phyloP scores from a whole-genome alignment of 2,113 vertebrate species.

The Brachirus orientalis region DNA sequence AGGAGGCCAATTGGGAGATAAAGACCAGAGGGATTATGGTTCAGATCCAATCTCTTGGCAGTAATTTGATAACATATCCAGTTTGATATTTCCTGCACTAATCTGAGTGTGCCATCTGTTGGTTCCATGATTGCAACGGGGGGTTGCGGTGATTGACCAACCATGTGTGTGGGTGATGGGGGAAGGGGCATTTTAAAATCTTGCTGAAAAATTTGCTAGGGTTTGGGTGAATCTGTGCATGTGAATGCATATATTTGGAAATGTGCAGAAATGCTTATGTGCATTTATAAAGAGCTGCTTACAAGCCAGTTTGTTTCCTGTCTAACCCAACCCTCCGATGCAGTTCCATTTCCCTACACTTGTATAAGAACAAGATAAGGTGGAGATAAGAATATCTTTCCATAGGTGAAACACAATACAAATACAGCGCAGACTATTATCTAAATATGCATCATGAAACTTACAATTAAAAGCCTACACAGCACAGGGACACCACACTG shows the following conservation, averaged over 20 bases:
- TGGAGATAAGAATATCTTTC: slow-evolving; percentile 42
- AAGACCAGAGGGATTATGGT: slow-evolving; percentile 58
- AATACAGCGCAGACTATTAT: slow-evolving; percentile 48
- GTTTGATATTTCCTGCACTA: slow-evolving; percentile 75
- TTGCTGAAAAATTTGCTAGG: slow-evolving; percentile 23
- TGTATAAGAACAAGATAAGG: slow-evolving; percentile 25
- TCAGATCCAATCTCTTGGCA: slow-evolving; percentile 69
- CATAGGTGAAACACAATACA: slow-evolving; percentile 49
- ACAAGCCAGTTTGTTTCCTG: neutral
- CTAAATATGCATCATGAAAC: slow-evolving; percentile 56
- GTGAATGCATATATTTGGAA: neutral
- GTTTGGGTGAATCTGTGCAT: slow-evolving; percentile 21
- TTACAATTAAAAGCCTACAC: slow-evolving; percentile 62
- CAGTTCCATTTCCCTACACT: slow-evolving; percentile 16
- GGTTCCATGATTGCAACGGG: slow-evolving; percentile 33
- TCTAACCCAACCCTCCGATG: neutral
- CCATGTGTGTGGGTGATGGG: slow-evolving; percentile 25
- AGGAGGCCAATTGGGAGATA: slow-evolving; percentile 58
- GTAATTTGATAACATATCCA: slow-evolving; percentile 70
- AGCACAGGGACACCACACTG: slow-evolving; percentile 15
- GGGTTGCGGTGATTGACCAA: neutral
- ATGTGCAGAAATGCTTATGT: neutral
- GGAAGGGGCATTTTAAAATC: slow-evolving; percentile 24
- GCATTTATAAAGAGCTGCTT: slow-evolving; percentile 5
- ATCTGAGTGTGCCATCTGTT: slow-evolving; percentile 79